phyloP scores from a whole-genome alignment of 2,888 invertebrate genomes.

The Plusia festucae region DNA sequence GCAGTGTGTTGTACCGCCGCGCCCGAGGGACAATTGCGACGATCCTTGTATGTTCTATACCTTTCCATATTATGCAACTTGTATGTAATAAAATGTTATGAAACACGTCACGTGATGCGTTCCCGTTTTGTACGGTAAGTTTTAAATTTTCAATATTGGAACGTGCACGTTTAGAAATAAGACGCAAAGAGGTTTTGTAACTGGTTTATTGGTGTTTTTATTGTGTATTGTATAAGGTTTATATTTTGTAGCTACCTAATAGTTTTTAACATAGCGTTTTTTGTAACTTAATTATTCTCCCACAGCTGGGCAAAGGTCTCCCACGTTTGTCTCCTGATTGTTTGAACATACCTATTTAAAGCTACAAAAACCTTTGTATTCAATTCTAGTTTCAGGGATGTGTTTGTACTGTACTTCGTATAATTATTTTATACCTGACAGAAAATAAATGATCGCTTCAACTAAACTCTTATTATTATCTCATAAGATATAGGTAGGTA shows the following conservation, averaged over 20 bases:
- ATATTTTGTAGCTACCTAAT: no score
- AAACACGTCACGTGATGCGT: conserved; percentile 30
- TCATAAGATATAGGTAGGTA: not conserved
- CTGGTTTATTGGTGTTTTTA: not conserved
- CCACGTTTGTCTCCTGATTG: no score
- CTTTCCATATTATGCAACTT: conserved; percentile 35
- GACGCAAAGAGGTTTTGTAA: not conserved
- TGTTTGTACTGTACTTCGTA: not conserved
- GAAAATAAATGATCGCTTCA: no score
- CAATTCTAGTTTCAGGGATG: no score
- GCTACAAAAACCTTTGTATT: no score
- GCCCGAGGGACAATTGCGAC: conserved; percentile 69
- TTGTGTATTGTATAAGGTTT: not conserved
- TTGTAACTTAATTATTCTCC: no score
- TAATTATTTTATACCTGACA: no score
- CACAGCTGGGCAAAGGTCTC: no score
- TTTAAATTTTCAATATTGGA: conserved; percentile 35
- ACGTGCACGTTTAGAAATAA: conserved; percentile 13
- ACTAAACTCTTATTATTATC: not conserved
- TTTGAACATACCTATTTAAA: no score
- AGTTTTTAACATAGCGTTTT: no score
- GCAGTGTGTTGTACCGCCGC: conserved; percentile 68
- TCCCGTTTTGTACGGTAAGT: conserved; percentile 21
- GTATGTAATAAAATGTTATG: conserved; percentile 39
- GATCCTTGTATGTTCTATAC: conserved; percentile 53